phyloP scores from a whole-genome alignment of 2,113 vertebrate species.

The Cyanistes caeruleus region DNA sequence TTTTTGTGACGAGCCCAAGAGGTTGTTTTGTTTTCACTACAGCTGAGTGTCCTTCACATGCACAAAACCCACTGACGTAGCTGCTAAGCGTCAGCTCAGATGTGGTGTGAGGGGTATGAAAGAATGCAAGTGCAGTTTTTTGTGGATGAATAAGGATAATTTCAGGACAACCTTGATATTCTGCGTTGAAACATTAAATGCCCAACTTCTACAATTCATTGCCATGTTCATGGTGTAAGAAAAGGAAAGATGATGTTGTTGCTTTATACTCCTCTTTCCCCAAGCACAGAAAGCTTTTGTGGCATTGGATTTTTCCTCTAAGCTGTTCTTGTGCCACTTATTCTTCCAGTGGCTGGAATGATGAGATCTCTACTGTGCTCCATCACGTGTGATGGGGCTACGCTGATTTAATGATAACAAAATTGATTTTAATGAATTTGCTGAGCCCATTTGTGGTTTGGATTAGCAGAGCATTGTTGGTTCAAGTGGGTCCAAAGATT shows the following conservation, averaged over 20 bases:
- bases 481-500: neutral
- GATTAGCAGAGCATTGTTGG: accelerated
- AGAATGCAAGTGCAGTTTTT: neutral
- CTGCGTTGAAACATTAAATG: neutral
- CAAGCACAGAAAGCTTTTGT: neutral
- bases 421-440: neutral
- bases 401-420: accelerated
- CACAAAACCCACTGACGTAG: neutral
- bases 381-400: accelerated
- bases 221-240: neutral
- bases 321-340: accelerated
- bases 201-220: neutral
- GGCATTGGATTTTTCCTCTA: neutral
- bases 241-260: neutral
- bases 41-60: neutral
- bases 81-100: neutral
- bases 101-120: neutral
- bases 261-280: neutral
- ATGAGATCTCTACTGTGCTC: neutral
- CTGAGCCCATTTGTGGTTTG: neutral
- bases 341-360: neutral
- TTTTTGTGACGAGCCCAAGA: neutral
- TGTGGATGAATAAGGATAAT: neutral
- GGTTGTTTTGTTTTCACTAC: neutral
- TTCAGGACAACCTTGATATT: neutral